Percentiles rank a stretch among this genome's conserved stretches.
phyloP scores from a whole-genome alignment of 2,797 vertebrate species.

The Poeciliopsis paucimaculata region DNA sequence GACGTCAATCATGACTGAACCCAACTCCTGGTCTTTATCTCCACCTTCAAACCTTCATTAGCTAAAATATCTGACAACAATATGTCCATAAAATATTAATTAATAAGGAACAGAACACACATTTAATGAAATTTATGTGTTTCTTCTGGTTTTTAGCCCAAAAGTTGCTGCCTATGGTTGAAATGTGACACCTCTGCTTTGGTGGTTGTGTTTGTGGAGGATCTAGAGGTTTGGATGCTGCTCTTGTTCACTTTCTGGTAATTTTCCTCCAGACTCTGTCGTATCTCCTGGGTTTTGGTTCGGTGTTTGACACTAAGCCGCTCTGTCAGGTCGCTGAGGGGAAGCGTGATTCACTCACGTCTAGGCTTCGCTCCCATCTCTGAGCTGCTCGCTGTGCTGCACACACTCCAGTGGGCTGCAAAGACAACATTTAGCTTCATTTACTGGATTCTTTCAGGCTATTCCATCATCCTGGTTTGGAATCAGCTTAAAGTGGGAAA shows the following conservation, averaged over 20 bases:
- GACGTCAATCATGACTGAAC: not conserved
- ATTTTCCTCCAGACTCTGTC: not conserved
- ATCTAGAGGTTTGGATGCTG: not conserved
- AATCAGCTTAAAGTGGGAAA: not conserved
- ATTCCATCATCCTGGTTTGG: not conserved
- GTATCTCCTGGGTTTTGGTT: not conserved
- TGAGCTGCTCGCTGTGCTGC: not conserved
- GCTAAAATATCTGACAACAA: not conserved
- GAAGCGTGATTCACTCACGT: slow-evolving; percentile 12
- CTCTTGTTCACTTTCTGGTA: not conserved
- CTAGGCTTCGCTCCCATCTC: slow-evolving; percentile 8
- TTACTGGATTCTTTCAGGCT: not conserved
- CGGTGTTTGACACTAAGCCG: slow-evolving; percentile 50
- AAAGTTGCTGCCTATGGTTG: not conserved
- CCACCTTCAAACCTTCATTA: not conserved
- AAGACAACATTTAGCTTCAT: not conserved
- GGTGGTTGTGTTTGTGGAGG: not conserved
- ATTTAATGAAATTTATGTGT: not conserved
- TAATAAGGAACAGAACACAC: not conserved
- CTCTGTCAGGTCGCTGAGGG: slow-evolving; percentile 47
- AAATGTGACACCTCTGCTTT: not conserved
- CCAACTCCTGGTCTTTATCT: not conserved
- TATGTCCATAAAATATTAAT: not conserved
- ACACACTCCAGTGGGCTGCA: not conserved
- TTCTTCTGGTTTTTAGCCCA: not conserved